Conservation (phyloP, 2,113 vertebrate genomes). For the Calidris pygmaea region DNA sequence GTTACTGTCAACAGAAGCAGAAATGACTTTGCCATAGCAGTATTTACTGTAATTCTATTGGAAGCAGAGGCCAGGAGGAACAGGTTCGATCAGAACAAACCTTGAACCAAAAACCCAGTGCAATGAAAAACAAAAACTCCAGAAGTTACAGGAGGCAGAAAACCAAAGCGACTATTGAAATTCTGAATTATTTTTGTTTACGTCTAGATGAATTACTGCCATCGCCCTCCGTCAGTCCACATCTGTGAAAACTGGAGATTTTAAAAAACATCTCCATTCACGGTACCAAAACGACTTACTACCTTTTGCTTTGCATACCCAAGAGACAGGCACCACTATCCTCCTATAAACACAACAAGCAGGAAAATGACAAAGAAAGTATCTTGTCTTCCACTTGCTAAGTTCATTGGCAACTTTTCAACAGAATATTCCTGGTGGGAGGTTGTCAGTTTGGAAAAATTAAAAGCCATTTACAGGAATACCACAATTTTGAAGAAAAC, state of each 20-base stretch:
- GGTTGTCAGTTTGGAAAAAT: neutral
- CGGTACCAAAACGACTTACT: rapidly evolving
- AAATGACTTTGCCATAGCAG: neutral
- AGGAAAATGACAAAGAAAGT: neutral
- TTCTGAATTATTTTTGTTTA: neutral
- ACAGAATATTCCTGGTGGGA: neutral
- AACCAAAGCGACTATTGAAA: neutral
- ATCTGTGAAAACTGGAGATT: neutral
- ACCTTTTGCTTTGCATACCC: neutral
- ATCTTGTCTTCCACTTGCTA: neutral
- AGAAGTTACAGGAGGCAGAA: neutral
- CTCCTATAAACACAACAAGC: neutral
- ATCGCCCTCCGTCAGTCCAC: neutral
- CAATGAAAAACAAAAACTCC: neutral
- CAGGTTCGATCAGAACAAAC: neutral
- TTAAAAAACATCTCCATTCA: neutral
- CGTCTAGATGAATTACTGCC: neutral
- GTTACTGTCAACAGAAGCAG: neutral
- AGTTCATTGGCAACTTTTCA: neutral
- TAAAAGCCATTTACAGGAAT: neutral
- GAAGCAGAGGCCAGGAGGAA: neutral
- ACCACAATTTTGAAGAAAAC: neutral
- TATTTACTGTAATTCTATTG: neutral
- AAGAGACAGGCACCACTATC: neutral
- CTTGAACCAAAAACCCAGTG: neutral